Evolutionary conservation across 2,113 vertebrate species (phyloP).

Genomic region (Cavia aperea): DNA sequence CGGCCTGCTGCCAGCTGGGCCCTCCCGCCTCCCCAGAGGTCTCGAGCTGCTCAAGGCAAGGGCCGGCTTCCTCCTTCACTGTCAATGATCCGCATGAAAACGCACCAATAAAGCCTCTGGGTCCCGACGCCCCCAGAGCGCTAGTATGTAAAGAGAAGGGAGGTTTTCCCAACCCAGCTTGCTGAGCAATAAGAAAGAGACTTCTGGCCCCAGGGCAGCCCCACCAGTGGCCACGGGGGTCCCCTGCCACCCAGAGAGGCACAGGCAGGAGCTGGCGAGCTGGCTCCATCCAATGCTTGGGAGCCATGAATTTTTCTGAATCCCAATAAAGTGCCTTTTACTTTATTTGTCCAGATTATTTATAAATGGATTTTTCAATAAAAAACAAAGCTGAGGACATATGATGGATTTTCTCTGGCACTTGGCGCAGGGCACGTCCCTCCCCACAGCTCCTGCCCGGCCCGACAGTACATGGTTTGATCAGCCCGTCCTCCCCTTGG

Average conservation of each 20-base stretch:
- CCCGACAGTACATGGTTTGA: accelerated
- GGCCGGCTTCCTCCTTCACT: background rate
- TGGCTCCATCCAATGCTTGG: background rate
- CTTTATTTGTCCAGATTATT: conserved; percentile 65
- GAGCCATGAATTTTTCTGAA: conserved; percentile 51
- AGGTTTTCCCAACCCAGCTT: background rate
- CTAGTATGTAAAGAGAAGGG: background rate
- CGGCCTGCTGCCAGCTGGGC: too few relatives aligned
- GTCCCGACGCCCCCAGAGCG: background rate
- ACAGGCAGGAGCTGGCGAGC: background rate
- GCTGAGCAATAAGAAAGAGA: background rate
- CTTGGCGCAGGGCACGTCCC: accelerated
- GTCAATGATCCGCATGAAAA: background rate
- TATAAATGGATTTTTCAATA: conserved; percentile 66
- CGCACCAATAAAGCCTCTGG: background rate
- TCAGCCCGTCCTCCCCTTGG: background rate
- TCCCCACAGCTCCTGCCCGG: background rate
- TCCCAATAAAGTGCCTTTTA: conserved; percentile 61
- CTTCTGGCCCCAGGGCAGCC: background rate
- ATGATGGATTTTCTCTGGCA: conserved; percentile 46
- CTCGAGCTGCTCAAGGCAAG: background rate
- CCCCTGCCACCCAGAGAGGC: background rate
- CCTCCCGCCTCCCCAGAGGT: background rate
- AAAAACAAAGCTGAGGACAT: conserved; percentile 35
- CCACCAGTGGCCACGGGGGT: background rate